phyloP scores from a whole-genome alignment of 2,113 vertebrate species.

The Galbula dea region DNA sequence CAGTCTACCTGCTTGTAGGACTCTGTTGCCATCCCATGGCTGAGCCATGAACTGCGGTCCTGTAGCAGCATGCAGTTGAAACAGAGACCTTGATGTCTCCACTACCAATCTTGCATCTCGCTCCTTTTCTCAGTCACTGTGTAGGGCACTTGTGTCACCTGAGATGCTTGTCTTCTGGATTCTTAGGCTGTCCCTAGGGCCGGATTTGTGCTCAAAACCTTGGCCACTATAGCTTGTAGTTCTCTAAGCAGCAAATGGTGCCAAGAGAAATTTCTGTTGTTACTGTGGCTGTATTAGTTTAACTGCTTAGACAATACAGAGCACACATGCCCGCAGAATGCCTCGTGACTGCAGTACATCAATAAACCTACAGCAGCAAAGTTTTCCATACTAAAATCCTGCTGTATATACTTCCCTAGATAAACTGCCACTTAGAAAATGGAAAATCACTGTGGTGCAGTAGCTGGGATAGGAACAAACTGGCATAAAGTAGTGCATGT shows the following conservation, averaged over 20 bases:
- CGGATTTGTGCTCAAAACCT: background rate
- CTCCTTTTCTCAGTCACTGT: background rate
- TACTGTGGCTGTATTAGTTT: background rate
- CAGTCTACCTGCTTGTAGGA: rapidly evolving
- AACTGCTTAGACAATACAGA: background rate
- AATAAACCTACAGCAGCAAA: background rate
- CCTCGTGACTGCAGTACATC: background rate
- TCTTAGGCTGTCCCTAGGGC: background rate
- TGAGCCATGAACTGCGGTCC: background rate
- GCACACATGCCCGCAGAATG: rapidly evolving
- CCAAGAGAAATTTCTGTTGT: background rate
- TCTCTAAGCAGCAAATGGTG: background rate
- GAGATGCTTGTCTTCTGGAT: background rate
- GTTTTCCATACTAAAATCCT: background rate
- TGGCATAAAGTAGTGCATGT: background rate
- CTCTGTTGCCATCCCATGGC: background rate
- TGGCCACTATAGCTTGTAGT: background rate
- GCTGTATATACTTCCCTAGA: background rate
- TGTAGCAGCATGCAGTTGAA: rapidly evolving
- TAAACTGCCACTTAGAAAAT: background rate
- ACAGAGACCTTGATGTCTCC: background rate
- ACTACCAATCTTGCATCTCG: rapidly evolving
- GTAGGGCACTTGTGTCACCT: background rate
- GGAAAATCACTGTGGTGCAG: background rate
- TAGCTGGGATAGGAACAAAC: background rate